A percentile compares a stretch with the other conserved stretches of the same genome.
phyloP scores from a whole-genome alignment of 2,797 vertebrate genomes.

The Melanogrammus aeglefinus region DNA sequence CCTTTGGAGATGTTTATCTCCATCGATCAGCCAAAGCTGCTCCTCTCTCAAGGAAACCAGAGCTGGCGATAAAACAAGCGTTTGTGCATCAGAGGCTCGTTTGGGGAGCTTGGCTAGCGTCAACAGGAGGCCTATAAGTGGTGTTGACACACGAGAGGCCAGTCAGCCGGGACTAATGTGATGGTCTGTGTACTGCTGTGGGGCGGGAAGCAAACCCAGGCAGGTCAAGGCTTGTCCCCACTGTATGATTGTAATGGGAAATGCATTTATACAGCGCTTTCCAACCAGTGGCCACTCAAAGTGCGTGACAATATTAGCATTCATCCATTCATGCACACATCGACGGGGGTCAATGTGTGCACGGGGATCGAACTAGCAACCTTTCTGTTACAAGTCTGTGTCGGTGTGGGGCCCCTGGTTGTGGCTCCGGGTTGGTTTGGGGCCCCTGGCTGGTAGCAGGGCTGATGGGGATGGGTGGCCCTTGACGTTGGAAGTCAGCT shows the following conservation, averaged over 20 bases:
- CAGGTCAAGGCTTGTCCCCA: conserved; percentile 37
- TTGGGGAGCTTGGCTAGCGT: conserved; percentile 31
- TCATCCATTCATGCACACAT: no score
- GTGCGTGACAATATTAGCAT: no score
- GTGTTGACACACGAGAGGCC: conserved; percentile 64
- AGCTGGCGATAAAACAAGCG: not conserved
- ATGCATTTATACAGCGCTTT: no score
- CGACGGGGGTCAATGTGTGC: no score
- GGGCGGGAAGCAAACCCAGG: conserved; percentile 43
- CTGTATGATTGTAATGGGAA: conserved; percentile 19
- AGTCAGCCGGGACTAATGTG: conserved; percentile 58
- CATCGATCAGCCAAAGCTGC: not conserved
- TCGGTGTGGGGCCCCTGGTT: conserved; percentile 5
- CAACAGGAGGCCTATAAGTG: conserved; percentile 54
- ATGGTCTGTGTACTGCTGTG: conserved; percentile 53
- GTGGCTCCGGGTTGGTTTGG: not conserved
- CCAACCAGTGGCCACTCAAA: no score
- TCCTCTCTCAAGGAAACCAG: not conserved
- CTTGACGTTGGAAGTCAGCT: not conserved
- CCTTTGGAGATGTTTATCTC: not conserved
- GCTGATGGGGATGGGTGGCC: not conserved
- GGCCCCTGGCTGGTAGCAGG: not conserved
- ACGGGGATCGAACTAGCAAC: no score
- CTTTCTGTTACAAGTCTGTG: no score
- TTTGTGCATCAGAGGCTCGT: conserved; percentile 29